Evolutionary conservation across 2,888 invertebrate genomes (phyloP).

Genomic region (Drosophila rubida): DNA sequence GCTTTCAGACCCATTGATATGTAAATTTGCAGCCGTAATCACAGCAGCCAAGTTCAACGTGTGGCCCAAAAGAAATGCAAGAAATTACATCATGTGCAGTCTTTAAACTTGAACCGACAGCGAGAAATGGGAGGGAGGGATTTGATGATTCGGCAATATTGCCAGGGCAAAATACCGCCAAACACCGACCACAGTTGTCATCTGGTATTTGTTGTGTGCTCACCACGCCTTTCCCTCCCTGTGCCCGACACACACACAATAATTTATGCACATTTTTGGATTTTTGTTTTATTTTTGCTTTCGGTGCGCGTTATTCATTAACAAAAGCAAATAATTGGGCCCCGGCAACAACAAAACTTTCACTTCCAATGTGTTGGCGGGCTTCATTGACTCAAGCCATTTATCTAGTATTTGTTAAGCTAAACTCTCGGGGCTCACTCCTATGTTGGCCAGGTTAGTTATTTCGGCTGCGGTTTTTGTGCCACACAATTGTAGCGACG

Average conservation of each 20-base stretch:
- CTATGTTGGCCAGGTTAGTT: constrained; percentile 48
- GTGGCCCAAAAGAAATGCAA: constrained; percentile 56
- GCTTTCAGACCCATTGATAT: constrained; percentile 58
- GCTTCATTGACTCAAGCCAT: constrained; percentile 35
- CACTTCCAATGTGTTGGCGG: constrained; percentile 66
- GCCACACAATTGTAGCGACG: constrained; percentile 24
- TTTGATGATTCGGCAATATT: constrained; percentile 5
- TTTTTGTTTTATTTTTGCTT: constrained; percentile 26
- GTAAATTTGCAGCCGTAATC: constrained; percentile 60
- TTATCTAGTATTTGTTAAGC: constrained; percentile 15
- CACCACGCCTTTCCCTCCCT: background rate
- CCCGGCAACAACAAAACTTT: constrained; percentile 52
- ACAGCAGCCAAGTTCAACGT: constrained; percentile 63
- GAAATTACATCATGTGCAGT: constrained; percentile 62
- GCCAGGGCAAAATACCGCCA: constrained; percentile 4
- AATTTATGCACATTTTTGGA: constrained; percentile 58
- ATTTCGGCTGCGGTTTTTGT: constrained; percentile 27
- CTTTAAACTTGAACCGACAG: constrained; percentile 67
- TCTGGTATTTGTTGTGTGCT: background rate
- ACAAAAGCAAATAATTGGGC: constrained; percentile 54
- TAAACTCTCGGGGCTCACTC: background rate
- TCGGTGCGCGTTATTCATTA: constrained; percentile 31
- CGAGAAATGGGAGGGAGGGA: background rate
- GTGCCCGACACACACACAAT: constrained; percentile 32
- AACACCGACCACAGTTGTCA: constrained; percentile 16